Conservation (phyloP, 2,113 vertebrate genomes). For the Cololabis saira region DNA sequence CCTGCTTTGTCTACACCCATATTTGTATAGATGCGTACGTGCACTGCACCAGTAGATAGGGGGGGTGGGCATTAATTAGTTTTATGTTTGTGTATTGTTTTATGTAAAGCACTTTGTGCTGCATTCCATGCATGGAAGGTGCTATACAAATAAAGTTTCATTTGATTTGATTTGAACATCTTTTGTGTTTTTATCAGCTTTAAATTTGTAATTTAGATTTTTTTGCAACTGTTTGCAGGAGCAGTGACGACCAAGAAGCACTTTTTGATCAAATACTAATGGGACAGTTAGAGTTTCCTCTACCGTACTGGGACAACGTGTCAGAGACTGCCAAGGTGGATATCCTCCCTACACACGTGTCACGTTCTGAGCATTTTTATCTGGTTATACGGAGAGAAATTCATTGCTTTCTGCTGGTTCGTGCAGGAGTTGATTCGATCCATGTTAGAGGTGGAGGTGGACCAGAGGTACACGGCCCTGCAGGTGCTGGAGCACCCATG, state of each 20-base stretch:
- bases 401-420: not conserved
- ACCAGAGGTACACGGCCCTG: conserved; percentile 91
- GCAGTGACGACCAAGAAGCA: conserved; percentile 94
- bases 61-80: too few relatives aligned
- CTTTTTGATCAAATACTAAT: conserved; percentile 98
- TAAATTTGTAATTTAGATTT: too few relatives aligned
- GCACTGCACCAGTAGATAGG: too few relatives aligned
- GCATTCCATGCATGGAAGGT: too few relatives aligned
- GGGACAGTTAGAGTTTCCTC: conserved; percentile 96
- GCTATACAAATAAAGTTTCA: too few relatives aligned
- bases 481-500: conserved; percentile 97
- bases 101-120: too few relatives aligned
- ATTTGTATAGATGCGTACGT: too few relatives aligned
- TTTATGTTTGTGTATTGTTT: too few relatives aligned
- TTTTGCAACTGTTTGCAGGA: conserved; percentile 76
- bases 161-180: too few relatives aligned
- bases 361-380: not conserved
- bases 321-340: conserved; percentile 94
- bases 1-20: too few relatives aligned
- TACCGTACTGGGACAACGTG: conserved; percentile 97
- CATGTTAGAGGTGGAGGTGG: conserved; percentile 96
- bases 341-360: not conserved
- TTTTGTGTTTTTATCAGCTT: too few relatives aligned
- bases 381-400: not conserved
- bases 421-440: conserved; percentile 92